Evolutionary conservation across 2,888 invertebrate genomes (phyloP).

Genomic region (Trypoxylon attenuatum): DNA sequence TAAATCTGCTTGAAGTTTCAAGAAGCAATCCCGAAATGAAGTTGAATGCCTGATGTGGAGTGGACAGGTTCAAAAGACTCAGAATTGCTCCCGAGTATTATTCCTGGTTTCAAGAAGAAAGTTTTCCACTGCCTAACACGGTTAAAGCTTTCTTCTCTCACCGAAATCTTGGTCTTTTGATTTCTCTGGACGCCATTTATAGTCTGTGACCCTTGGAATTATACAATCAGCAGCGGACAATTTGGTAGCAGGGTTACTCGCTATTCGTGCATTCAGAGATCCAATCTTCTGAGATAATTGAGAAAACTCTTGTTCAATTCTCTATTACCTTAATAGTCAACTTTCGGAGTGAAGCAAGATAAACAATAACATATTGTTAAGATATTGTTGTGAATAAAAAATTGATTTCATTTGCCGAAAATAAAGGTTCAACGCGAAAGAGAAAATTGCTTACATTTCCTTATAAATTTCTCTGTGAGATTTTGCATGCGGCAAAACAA

Average conservation of each 20-base stretch:
- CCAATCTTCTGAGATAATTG: too few species aligned
- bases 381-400: too few species aligned
- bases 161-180: conserved; percentile 34
- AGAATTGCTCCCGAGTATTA: conserved; percentile 65
- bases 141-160: conserved; percentile 52
- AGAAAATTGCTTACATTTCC: too few species aligned
- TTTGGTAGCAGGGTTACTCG: conserved; percentile 10
- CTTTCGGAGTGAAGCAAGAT: too few species aligned
- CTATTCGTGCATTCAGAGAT: too few species aligned
- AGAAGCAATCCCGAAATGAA: conserved; percentile 26
- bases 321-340: too few species aligned
- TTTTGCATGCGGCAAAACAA: too few species aligned
- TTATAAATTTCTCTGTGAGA: too few species aligned
- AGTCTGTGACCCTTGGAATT: conserved; percentile 24
- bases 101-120: conserved; percentile 62
- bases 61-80: conserved; percentile 54
- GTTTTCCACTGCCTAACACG: conserved; percentile 59
- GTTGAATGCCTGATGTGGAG: conserved; percentile 20
- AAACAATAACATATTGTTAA: too few species aligned
- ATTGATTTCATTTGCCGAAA: too few species aligned
- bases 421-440: too few species aligned
- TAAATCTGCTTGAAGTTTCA: not conserved
- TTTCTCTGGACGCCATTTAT: conserved; percentile 21
- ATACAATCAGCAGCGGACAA: not conserved
- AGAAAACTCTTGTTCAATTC: too few species aligned